phyloP scores from a whole-genome alignment of 2,888 invertebrate species.

The Homarus gammarus region DNA sequence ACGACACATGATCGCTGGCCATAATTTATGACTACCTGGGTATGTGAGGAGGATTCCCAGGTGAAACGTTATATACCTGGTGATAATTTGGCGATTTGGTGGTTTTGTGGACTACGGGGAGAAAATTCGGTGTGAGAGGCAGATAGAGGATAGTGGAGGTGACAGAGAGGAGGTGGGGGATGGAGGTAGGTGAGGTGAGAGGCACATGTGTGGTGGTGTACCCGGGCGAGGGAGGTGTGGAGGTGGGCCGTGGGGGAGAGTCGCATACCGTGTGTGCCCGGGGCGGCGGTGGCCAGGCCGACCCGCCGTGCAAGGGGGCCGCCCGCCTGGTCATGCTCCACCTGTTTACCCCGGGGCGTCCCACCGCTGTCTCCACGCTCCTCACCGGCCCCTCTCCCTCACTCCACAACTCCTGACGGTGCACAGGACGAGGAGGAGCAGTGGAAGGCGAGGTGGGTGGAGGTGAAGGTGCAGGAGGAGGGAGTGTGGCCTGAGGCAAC shows the following conservation, averaged over 20 bases:
- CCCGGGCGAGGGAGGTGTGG: conserved; percentile 23
- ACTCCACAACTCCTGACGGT: not conserved
- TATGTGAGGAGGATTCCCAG: too few relatives aligned
- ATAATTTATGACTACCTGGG: too few relatives aligned
- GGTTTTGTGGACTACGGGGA: conserved; percentile 19
- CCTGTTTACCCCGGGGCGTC: conserved; percentile 31
- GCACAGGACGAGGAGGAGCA: not conserved
- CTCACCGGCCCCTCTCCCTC: not conserved
- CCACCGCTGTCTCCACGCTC: conserved; percentile 13
- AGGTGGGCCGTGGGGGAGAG: conserved; percentile 31
- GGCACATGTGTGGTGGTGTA: conserved; percentile 57
- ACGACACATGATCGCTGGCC: too few relatives aligned
- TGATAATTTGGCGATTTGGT: not conserved
- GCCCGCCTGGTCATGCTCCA: conserved; percentile 52
- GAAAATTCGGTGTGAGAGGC: conserved; percentile 2
- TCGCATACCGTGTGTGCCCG: conserved; percentile 53
- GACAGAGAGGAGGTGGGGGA: not conserved
- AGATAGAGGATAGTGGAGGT: not conserved
- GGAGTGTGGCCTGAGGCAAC: conserved; percentile 25
- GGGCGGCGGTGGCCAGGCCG: conserved; percentile 36
- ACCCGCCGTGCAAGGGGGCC: conserved; percentile 40
- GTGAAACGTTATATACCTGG: too few relatives aligned
- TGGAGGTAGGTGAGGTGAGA: conserved; percentile 21
- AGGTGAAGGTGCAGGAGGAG: conserved; percentile 31
- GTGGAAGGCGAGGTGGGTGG: conserved; percentile 12